Conservation (phyloP, 2,888 invertebrate species). For the Lordiphosa andalusiaca region DNA sequence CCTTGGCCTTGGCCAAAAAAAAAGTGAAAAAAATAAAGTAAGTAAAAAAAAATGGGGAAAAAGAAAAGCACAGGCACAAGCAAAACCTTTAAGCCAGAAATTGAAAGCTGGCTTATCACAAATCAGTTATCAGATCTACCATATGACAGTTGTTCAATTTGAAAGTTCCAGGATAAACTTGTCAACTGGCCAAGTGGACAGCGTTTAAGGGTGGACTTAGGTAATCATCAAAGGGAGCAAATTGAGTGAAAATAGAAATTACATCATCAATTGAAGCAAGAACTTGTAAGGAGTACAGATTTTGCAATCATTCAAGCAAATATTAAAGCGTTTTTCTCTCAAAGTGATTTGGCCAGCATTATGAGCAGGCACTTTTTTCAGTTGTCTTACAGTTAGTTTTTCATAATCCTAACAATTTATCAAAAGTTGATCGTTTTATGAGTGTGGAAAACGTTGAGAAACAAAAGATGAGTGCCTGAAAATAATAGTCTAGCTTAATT, state of each 20-base stretch:
- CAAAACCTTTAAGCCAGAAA: constrained; percentile 35
- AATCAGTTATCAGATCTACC: constrained; percentile 59
- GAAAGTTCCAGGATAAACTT: constrained; percentile 7
- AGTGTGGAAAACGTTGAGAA: too few species aligned
- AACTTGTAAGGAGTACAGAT: too few species aligned
- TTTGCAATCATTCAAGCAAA: too few species aligned
- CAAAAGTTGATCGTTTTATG: too few species aligned
- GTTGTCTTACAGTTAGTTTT: too few species aligned
- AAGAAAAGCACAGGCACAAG: background rate
- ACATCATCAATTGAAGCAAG: background rate
- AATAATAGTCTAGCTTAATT: too few species aligned
- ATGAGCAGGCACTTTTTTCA: too few species aligned
- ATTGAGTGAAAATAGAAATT: constrained; percentile 5
- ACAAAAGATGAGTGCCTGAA: too few species aligned
- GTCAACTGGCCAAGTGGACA: constrained; percentile 7
- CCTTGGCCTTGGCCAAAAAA: constrained; percentile 17
- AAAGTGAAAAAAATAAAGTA: background rate
- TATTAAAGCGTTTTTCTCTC: too few species aligned
- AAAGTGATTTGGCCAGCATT: too few species aligned
- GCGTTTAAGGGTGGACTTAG: constrained; percentile 1
- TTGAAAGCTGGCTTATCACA: constrained; percentile 67
- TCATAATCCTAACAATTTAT: too few species aligned
- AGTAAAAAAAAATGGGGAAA: background rate
- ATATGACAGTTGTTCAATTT: constrained; percentile 23
- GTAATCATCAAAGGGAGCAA: background rate